phyloP scores from a whole-genome alignment of 2,797 vertebrate species.

The Darevskia nairensis region DNA sequence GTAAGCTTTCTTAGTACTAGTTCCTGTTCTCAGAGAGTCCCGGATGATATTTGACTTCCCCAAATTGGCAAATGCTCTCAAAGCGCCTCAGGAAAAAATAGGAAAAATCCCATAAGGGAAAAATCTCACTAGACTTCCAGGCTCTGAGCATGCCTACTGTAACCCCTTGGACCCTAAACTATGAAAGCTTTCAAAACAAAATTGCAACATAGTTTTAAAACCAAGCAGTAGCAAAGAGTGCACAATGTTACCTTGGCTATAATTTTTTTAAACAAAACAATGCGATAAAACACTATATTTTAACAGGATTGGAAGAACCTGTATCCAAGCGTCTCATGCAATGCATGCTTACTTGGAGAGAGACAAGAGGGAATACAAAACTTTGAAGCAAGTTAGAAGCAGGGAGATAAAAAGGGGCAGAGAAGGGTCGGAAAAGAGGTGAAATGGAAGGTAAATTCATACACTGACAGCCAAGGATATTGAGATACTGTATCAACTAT shows the following conservation, averaged over 20 bases:
- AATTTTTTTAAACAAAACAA: conserved; percentile 15
- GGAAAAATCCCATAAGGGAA: not conserved
- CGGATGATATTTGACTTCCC: not conserved
- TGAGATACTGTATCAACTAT: conserved; percentile 24
- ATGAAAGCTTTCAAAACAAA: conserved; percentile 15
- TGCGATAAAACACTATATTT: not conserved
- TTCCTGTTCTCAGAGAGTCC: not conserved
- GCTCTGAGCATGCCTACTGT: not conserved
- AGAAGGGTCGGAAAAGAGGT: not conserved
- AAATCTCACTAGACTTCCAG: not conserved
- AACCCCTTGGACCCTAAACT: not conserved
- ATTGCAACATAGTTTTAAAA: not conserved
- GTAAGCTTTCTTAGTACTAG: not conserved
- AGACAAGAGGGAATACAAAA: not conserved
- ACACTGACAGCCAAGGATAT: not conserved
- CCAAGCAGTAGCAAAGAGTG: not conserved
- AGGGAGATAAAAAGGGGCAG: not conserved
- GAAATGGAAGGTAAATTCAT: conserved; percentile 10
- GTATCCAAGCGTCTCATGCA: rapidly evolving
- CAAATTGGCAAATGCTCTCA: not conserved
- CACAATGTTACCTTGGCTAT: not conserved
- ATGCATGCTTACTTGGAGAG: not conserved
- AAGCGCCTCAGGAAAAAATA: not conserved
- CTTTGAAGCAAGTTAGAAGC: not conserved
- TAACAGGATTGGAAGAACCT: not conserved